A percentile compares a stretch with the other conserved stretches of the same genome.
Conservation (phyloP, 2,888 invertebrate species). For the Drosophila seclusa region DNA sequence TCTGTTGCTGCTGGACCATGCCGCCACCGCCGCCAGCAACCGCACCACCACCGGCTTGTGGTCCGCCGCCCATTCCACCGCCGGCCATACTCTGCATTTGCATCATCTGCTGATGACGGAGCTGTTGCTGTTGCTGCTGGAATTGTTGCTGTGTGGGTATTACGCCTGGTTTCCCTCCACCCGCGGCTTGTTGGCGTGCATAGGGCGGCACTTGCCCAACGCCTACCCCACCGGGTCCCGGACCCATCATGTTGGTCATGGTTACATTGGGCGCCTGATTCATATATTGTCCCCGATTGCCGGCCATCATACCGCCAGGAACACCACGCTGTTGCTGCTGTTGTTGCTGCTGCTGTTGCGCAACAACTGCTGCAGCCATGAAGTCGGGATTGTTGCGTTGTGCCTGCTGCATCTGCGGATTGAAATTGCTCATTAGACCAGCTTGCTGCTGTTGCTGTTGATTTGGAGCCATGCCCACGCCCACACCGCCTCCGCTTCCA, state of each 20-base stretch:
- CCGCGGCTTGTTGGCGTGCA: constrained; percentile 86
- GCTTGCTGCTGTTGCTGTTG: constrained; percentile 83
- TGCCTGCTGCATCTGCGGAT: constrained; percentile 82
- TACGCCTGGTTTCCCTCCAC: constrained; percentile 82
- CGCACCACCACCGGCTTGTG: constrained; percentile 76
- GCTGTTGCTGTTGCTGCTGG: constrained; percentile 88
- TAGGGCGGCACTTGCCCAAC: constrained; percentile 92
- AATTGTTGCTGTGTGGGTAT: constrained; percentile 83
- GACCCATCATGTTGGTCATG: constrained; percentile 88
- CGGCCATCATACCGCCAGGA: constrained; percentile 77
- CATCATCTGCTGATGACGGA: constrained; percentile 90
- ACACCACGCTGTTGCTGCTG: constrained; percentile 75
- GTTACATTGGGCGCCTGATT: constrained; percentile 93
- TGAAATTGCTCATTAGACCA: constrained; percentile 83
- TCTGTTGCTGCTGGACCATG: constrained; percentile 85
- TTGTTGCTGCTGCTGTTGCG: constrained; percentile 71
- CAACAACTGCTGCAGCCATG: constrained; percentile 79
- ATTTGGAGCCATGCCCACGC: constrained; percentile 71
- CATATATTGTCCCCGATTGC: constrained; percentile 84
- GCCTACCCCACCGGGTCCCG: constrained; percentile 73
- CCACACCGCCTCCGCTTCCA: constrained; percentile 57
- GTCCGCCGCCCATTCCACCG: constrained; percentile 80
- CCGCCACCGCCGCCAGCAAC: constrained; percentile 80
- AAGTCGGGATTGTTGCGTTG: constrained; percentile 84
- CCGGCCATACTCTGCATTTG: constrained; percentile 86